Conservation (phyloP, 2,888 invertebrate genomes). For the Embidobia sp. region DNA sequence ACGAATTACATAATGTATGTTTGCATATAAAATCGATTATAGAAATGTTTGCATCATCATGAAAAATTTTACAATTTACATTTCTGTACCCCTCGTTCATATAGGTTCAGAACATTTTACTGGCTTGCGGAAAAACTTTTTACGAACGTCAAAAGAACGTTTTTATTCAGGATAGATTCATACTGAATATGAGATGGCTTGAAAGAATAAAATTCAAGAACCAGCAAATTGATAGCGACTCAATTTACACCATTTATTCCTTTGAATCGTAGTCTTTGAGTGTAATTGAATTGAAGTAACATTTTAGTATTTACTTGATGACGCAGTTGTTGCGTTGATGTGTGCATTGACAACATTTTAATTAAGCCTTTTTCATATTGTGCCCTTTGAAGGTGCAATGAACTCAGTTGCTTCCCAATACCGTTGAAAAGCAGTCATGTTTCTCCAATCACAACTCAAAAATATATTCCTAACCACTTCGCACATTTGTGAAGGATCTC, state of each 20-base stretch:
- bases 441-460: constrained; percentile 28
- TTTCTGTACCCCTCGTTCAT: too few species aligned
- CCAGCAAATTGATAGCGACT: constrained; percentile 25
- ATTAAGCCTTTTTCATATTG: constrained; percentile 48
- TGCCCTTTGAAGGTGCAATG: constrained; percentile 21
- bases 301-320: constrained; percentile 41
- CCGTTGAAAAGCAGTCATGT: constrained; percentile 6
- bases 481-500: constrained; percentile 12
- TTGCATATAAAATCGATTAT: too few species aligned
- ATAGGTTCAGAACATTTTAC: too few species aligned
- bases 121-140: too few species aligned
- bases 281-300: constrained; percentile 49
- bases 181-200: too few species aligned
- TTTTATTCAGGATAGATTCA: too few species aligned
- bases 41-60: too few species aligned
- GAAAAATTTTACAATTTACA: too few species aligned
- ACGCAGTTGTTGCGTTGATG: constrained; percentile 17
- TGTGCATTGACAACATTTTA: constrained; percentile 49
- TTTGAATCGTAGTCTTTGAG: constrained; percentile 41
- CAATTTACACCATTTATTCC: constrained; percentile 44
- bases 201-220: constrained; percentile 44
- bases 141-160: too few species aligned
- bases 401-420: constrained; percentile 9
- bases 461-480: constrained; percentile 38
- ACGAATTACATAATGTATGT: too few species aligned